These are phyloP conservation scores for Planococcus citri DNA, from an alignment of 1,140 invertebrate genomes.

Conservation along the genomic window DNA sequence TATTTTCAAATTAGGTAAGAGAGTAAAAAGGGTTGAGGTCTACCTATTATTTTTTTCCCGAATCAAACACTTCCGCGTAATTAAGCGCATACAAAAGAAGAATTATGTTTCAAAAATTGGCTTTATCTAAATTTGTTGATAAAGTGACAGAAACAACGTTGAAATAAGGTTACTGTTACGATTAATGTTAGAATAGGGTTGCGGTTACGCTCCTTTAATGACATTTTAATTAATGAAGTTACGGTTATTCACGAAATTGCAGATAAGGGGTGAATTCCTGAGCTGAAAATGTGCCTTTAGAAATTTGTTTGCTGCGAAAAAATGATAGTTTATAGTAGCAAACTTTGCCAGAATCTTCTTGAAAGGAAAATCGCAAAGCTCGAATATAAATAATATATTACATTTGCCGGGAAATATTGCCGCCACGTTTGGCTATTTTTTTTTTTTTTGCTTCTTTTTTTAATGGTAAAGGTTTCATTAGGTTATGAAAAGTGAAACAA, in stretches of 20 bases:
- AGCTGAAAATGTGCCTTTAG: background rate
- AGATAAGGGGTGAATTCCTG: background rate
- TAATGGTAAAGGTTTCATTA: background rate
- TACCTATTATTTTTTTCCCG: too few relatives aligned
- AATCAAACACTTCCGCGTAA: too few relatives aligned
- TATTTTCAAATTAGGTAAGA: too few relatives aligned
- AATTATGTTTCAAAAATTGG: background rate
- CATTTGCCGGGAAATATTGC: background rate
- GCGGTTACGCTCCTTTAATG: constrained; percentile 1
- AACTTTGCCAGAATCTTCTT: background rate
- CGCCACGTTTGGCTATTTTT: background rate
- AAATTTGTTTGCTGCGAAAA: background rate
- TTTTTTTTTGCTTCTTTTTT: background rate
- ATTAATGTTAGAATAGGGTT: background rate
- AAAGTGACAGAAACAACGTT: background rate
- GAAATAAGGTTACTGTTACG: background rate
- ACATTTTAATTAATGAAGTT: constrained; percentile 4
- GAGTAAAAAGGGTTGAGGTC: too few relatives aligned
- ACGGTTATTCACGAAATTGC: background rate
- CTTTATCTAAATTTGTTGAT: background rate
- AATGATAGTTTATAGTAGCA: background rate
- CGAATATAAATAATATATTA: background rate
- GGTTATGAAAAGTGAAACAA: background rate
- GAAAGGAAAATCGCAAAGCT: background rate
- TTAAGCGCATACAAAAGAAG: too few relatives aligned